Conservation (phyloP, 1,140 invertebrate species). For the Parapsyche elsis region DNA sequence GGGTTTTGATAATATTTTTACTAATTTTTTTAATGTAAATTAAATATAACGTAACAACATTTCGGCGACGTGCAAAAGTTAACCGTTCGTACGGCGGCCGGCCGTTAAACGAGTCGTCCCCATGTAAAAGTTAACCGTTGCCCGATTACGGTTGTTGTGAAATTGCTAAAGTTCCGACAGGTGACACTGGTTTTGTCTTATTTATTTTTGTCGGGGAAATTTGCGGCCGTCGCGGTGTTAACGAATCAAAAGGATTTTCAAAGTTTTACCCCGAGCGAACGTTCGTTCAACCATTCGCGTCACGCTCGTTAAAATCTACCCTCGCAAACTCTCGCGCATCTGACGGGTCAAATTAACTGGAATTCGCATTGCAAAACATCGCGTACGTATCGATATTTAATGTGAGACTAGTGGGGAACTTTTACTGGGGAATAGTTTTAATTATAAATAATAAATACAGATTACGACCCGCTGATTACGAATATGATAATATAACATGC, state of each 20-base stretch:
- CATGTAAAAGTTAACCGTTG: slow-evolving; percentile 16
- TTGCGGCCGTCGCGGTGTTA: not conserved
- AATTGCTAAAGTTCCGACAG: slow-evolving; percentile 29
- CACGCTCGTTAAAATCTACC: not conserved
- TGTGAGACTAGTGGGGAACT: no score
- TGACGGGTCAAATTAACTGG: no score
- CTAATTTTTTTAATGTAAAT: no score
- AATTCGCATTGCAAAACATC: not conserved
- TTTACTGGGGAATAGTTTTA: no score
- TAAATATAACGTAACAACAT: no score
- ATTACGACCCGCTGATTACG: no score
- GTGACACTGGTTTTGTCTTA: slow-evolving; percentile 29
- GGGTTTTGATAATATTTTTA: no score
- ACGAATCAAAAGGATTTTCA: not conserved
- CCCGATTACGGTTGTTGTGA: slow-evolving; percentile 1
- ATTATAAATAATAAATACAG: no score
- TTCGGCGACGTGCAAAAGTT: not conserved
- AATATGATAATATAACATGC: no score
- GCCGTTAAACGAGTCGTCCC: not conserved
- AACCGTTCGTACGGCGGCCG: not conserved
- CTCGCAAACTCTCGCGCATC: not conserved
- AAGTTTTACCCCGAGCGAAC: not conserved
- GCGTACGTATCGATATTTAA: not conserved
- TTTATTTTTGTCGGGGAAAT: slow-evolving; percentile 3
- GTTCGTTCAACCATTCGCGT: slow-evolving; percentile 9